These are phyloP conservation scores for Australoheros facetus DNA, from an alignment of 2,797 vertebrate genomes.

Conservation along the genomic window DNA sequence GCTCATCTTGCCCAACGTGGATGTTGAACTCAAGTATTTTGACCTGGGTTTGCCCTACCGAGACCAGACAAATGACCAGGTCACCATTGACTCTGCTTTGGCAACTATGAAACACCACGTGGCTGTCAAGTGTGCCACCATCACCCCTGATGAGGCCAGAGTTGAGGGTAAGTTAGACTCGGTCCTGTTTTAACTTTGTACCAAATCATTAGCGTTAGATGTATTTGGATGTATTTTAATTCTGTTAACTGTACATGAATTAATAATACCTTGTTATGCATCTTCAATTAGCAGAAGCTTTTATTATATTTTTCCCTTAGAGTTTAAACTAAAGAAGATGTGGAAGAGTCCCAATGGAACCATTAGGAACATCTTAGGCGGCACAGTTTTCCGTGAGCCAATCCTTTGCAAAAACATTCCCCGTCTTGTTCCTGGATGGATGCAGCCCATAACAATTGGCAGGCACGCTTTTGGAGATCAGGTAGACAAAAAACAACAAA, in stretches of 20 bases:
- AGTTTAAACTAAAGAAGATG: constrained; percentile 98
- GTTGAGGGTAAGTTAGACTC: constrained; percentile 85
- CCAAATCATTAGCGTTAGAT: not conserved
- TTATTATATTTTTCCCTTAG: constrained; percentile 60
- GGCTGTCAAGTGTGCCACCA: constrained; percentile 96
- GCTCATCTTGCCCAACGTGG: constrained; percentile 93
- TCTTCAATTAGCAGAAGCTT: not conserved
- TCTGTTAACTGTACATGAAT: not conserved
- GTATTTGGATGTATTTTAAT: not conserved
- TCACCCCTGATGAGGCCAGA: constrained; percentile 92
- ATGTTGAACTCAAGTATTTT: constrained; percentile 93
- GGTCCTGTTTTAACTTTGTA: not conserved
- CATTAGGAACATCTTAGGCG: constrained; percentile 95
- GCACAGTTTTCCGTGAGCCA: constrained; percentile 96
- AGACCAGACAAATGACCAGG: constrained; percentile 93
- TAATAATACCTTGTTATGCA: not conserved
- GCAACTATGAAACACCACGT: constrained; percentile 93
- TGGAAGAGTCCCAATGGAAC: constrained; percentile 98
- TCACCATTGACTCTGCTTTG: constrained; percentile 93
- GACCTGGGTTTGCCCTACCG: constrained; percentile 93
- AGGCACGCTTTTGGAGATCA: constrained; percentile 95
- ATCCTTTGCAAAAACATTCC: constrained; percentile 98
- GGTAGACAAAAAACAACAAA: constrained; percentile 70
- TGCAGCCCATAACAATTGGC: constrained; percentile 92
- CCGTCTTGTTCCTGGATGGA: constrained; percentile 93